Evolutionary conservation across 2,888 invertebrate species (phyloP), one percentile per base, ranked within the genome.

Genomic region (Hirtodrosophila confusa): DNA sequence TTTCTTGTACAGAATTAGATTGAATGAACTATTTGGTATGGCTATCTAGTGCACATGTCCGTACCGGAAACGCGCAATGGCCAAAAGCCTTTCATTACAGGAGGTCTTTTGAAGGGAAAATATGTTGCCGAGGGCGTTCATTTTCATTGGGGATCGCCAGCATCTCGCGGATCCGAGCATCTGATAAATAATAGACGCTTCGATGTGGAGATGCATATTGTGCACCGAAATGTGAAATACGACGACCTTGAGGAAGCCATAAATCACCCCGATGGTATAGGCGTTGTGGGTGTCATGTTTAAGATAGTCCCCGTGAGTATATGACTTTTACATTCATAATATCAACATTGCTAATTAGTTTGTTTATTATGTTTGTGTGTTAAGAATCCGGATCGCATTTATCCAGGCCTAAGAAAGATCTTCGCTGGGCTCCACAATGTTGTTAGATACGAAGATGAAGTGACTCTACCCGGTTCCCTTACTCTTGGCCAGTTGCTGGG

Each of bases 81-180:
- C 0, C 40, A 67, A 0, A 75, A 54, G 0, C 89, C 90, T 0
- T 86, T 44, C 10, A 76, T 90, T 10, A 74, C 55, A 0, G 88
- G 89, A 1, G 89, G 89, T 2, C 27, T 76, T 3, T 51, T 88
- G 3, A 63, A 33, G 1, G 76, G 68, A 4, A 54, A 41, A 8
- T 90, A 80, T 55, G 86, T 79, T 31, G 88, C 90, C 0, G 67
- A 82, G 1, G 60, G 63, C 3, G 24, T 90, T 0, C 90, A 90
- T 31, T 96, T 96, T 90, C 96, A 96, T 90, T 96, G 96, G 96
- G 91, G 94, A 4, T 93, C 93, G 69, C 93, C 93, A 83, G 94
- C 94, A 89, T 93, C 93, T 86, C 92, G 93, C 10, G 96, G 96
- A 11, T 94, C 95, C 0, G 90, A 90, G 31, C 90, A 90, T 36